Base-by-base conservation (phyloP, 2,113 vertebrate species). In the Polyodon spathula region DNA sequence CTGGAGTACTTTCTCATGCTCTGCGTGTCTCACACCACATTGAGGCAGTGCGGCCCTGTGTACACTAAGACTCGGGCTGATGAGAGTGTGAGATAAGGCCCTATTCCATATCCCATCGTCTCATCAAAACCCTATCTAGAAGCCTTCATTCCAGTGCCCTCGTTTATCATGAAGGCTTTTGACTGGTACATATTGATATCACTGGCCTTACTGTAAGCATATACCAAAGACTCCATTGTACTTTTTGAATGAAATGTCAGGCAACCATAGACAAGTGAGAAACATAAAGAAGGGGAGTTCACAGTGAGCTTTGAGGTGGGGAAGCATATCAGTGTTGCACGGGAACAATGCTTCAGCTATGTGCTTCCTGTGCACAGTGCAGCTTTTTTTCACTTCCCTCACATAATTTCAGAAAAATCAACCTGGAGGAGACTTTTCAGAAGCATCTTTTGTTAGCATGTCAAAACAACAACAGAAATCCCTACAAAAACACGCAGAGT, bases 181-280 rank as follows among this genome's bases (percentile, higher is more conserved):
- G 54, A 56, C 54, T 54, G 61, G 59, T 44, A 68, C 66, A 56
- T 53, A 61, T 56, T 4, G 6, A 58, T 54, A 60, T 37, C 60
- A 72, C 68, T 65, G 59, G 75, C 66, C 68, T 66, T 64, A 65
- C 73, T 79, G 71, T 80, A 78, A 78, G 69, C 71, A n/a, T n/a
- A 72, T 68, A 78, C 71, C 74, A 64, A 83, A 75, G 79, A 40
- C 69, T 66, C 59, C 76, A 76, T 85, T 85, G 80, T 85, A 70
- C 62, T 75, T 71, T 76, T n/a, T n/a, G n/a, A n/a, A n/a, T 76
- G 77, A 79, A 76, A 76, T 63, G 70, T 66, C 74, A 75, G 62
- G 68, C 73, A 50, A n/a, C 46, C 4, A 50, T 8, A 50, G 7
- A 50, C 46, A 50, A 50, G n/a, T 50, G n/a, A 50, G 46, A 50